These are phyloP conservation scores for Amblyjoppa fuscipennis DNA, from an alignment of 2,888 invertebrate genomes.

Conservation along the genomic window DNA sequence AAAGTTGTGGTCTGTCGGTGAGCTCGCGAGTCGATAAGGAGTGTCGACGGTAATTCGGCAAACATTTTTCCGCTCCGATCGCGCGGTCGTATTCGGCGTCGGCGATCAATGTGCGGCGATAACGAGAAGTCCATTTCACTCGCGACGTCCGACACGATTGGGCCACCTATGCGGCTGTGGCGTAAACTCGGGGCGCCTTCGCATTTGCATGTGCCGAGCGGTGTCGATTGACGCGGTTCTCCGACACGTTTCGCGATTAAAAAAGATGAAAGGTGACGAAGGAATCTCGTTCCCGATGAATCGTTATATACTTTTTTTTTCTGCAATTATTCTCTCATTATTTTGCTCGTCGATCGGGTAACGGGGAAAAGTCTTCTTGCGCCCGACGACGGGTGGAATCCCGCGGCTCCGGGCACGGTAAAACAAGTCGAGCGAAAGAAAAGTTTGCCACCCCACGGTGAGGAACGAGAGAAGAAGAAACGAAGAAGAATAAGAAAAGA, in stretches of 20 bases:
- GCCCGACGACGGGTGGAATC: not conserved
- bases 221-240: not conserved
- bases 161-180: not conserved
- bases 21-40: conserved; percentile 1
- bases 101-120: not conserved
- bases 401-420: not conserved
- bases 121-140: conserved; percentile 1
- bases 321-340: conserved; percentile 1
- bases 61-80: not conserved
- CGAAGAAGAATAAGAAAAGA: conserved; percentile 26
- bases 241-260: not conserved
- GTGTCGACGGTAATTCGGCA: not conserved
- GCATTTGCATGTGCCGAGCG: not conserved
- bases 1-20: conserved; percentile 32
- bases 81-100: not conserved
- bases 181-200: not conserved
- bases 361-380: not conserved
- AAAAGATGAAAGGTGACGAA: not conserved
- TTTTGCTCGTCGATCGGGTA: not conserved
- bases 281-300: not conserved
- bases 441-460: conserved; percentile 27
- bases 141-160: conserved; percentile 5
- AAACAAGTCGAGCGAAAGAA: conserved; percentile 8
- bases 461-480: conserved; percentile 14
- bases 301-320: not conserved